A percentile compares a stretch with the other conserved stretches of the same genome.
Evolutionary conservation across 2,888 invertebrate genomes (phyloP).

Genomic region (Drosophila seclusa): DNA sequence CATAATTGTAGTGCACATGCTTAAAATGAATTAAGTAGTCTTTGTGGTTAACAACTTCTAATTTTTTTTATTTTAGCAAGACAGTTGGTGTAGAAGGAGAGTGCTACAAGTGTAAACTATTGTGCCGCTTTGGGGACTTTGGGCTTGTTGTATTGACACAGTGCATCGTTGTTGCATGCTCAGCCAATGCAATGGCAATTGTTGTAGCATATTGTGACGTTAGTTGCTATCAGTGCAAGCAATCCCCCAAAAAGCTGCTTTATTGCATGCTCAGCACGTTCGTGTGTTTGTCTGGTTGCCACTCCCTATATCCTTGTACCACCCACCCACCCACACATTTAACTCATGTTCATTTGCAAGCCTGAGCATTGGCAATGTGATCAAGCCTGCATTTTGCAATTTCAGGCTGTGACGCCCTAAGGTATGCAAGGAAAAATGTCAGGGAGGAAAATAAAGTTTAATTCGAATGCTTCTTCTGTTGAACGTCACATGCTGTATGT

Average conservation of each 20-base stretch:
- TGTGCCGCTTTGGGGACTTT: slow-evolving; percentile 18
- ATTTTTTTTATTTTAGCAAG: slow-evolving; percentile 11
- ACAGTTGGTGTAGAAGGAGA: neutral
- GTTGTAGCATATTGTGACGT: slow-evolving; percentile 77
- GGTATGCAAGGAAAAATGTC: slow-evolving; percentile 63
- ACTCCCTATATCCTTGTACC: neutral
- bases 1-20: slow-evolving; percentile 57
- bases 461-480: slow-evolving; percentile 75
- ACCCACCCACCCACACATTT: neutral
- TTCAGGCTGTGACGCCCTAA: slow-evolving; percentile 75
- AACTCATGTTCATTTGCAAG: slow-evolving; percentile 69
- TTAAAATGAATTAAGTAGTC: slow-evolving; percentile 25
- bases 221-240: slow-evolving; percentile 69
- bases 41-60: slow-evolving; percentile 15
- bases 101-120: slow-evolving; percentile 49
- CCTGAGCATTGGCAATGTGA: slow-evolving; percentile 72
- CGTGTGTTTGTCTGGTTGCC: slow-evolving; percentile 71
- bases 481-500: slow-evolving; percentile 56
- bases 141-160: slow-evolving; percentile 29
- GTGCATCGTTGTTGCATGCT: slow-evolving; percentile 24
- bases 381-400: slow-evolving; percentile 81
- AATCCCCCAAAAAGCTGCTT: slow-evolving; percentile 74
- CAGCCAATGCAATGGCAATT: slow-evolving; percentile 58
- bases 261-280: slow-evolving; percentile 80
- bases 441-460: slow-evolving; percentile 75